These are phyloP conservation scores for Myrmophylax atrothorax DNA, from an alignment of 2,113 vertebrate species.

Conservation along the genomic window DNA sequence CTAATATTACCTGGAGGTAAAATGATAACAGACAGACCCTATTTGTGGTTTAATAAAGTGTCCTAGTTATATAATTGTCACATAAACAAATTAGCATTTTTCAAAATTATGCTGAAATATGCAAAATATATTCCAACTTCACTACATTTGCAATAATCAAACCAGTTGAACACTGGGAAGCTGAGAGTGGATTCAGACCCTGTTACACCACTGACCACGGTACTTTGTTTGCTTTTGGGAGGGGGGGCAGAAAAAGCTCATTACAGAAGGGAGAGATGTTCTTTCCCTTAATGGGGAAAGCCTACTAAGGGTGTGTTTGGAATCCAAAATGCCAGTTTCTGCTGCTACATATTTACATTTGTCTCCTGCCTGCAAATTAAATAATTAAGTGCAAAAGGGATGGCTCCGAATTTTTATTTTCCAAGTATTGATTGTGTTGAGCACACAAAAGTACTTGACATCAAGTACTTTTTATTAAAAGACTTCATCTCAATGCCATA, in stretches of 20 bases:
- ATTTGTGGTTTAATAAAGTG: not conserved
- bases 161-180: not conserved
- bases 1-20: not conserved
- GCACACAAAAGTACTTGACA: not conserved
- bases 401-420: not conserved
- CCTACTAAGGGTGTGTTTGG: not conserved
- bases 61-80: not conserved
- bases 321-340: not conserved
- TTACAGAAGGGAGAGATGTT: not conserved
- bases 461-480: not conserved
- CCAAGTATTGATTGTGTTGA: not conserved
- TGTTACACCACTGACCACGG: not conserved
- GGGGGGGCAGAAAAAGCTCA: not conserved
- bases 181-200: not conserved
- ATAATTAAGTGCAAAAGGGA: not conserved
- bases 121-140: not conserved
- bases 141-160: not conserved
- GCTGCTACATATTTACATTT: not conserved
- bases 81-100: not conserved
- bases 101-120: not conserved
- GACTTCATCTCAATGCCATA: not conserved
- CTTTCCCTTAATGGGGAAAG: not conserved
- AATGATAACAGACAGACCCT: not conserved
- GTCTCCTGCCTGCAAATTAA: not conserved
- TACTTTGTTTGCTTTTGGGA: not conserved